Evolutionary conservation across 2,888 invertebrate genomes (phyloP).

Genomic region (Parelbella ahira): DNA sequence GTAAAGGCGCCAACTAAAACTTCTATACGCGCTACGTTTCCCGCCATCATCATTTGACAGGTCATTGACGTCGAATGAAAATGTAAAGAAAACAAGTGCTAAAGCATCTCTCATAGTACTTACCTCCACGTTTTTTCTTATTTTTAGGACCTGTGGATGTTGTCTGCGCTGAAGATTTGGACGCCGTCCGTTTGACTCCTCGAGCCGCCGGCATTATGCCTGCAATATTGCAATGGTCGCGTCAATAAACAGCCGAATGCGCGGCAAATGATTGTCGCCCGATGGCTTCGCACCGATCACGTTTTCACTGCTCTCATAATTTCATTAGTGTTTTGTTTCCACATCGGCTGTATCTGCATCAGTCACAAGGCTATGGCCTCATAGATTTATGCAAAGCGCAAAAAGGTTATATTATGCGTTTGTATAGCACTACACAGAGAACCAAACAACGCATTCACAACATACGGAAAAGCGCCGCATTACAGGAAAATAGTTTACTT

Average conservation of each 20-base stretch:
- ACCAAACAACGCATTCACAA: slow-evolving; percentile 66
- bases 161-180: slow-evolving; percentile 59
- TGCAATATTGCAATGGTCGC: slow-evolving; percentile 74
- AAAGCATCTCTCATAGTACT: slow-evolving; percentile 44
- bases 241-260: slow-evolving; percentile 63
- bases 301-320: slow-evolving; percentile 65
- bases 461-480: slow-evolving; percentile 39
- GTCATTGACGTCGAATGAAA: slow-evolving; percentile 72
- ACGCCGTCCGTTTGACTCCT: slow-evolving; percentile 73
- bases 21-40: slow-evolving; percentile 53
- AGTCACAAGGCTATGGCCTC: slow-evolving; percentile 67
- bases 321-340: slow-evolving; percentile 57
- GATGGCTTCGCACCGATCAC: slow-evolving; percentile 59
- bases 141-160: slow-evolving; percentile 63
- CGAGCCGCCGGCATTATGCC: slow-evolving; percentile 77
- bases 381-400: slow-evolving; percentile 68
- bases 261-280: slow-evolving; percentile 57
- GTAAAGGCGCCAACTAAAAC: slow-evolving; percentile 34
- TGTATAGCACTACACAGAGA: slow-evolving; percentile 69
- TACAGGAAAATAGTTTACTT: slow-evolving; percentile 50
- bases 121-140: slow-evolving; percentile 76
- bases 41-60: slow-evolving; percentile 77
- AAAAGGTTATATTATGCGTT: slow-evolving; percentile 78
- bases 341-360: slow-evolving; percentile 58
- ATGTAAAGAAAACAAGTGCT: slow-evolving; percentile 74